Conservation (phyloP, 2,797 vertebrate genomes). For the Cyclopterus lumpus region DNA sequence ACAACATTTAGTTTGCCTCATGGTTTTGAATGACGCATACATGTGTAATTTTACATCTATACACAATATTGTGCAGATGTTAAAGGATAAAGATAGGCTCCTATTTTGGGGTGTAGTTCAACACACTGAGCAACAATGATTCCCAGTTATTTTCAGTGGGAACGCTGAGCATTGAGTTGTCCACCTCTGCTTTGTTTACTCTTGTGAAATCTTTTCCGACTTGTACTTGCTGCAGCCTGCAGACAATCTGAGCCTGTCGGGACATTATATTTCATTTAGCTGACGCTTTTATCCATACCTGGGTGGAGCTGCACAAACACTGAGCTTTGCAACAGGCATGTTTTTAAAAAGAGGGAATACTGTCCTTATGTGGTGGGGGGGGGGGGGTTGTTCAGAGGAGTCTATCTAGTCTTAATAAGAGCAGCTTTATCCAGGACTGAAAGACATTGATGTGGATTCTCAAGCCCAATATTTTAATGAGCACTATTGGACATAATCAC, state of each 20-base stretch:
- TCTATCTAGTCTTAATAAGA: background rate
- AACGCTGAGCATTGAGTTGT: slow-evolving; percentile 6
- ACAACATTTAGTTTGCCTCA: background rate
- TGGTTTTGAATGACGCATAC: background rate
- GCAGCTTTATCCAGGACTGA: background rate
- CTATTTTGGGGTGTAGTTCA: background rate
- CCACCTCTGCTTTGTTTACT: background rate
- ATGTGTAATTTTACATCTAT: background rate
- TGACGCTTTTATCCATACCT: too few species aligned
- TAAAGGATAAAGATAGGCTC: background rate
- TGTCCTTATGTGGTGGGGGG: too few species aligned
- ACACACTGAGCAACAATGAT: background rate
- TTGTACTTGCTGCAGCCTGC: slow-evolving; percentile 32
- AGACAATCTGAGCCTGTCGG: background rate
- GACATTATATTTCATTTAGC: too few species aligned
- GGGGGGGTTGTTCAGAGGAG: background rate
- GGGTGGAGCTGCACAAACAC: too few species aligned
- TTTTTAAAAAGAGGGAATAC: too few species aligned
- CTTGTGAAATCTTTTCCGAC: slow-evolving; percentile 23
- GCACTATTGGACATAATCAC: background rate
- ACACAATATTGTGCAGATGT: too few species aligned
- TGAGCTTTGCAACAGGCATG: too few species aligned
- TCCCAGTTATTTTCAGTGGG: too few species aligned
- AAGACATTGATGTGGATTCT: background rate
- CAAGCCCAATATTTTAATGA: too few species aligned